Conservation (phyloP, 2,113 vertebrate species). For the Vulpes lagopus region DNA sequence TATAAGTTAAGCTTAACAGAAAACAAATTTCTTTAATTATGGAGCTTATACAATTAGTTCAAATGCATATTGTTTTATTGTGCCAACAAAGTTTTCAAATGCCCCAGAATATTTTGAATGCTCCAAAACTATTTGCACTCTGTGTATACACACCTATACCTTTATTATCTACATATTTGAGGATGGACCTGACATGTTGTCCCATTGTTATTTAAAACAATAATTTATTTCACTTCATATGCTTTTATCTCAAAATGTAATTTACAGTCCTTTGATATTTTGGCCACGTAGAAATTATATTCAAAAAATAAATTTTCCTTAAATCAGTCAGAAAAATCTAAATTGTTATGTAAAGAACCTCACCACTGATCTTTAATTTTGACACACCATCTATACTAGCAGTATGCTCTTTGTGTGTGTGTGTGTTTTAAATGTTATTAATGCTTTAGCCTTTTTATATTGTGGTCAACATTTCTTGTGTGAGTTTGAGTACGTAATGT, state of each 20-base stretch:
- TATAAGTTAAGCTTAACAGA: neutral
- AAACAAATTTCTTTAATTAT: neutral
- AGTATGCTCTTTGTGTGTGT: neutral
- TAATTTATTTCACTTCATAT: neutral
- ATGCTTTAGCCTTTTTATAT: neutral
- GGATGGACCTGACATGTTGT: neutral
- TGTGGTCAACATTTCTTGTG: neutral
- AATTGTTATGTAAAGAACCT: neutral
- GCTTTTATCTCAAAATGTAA: slow-evolving; percentile 3
- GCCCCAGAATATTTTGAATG: neutral
- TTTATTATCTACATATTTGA: neutral
- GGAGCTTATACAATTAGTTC: slow-evolving; percentile 56
- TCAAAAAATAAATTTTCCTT: slow-evolving; percentile 18
- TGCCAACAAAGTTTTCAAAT: slow-evolving; percentile 23
- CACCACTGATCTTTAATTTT: slow-evolving; percentile 24
- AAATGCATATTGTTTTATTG: neutral
- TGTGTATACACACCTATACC: neutral
- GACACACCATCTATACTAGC: neutral
- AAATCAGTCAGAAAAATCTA: neutral
- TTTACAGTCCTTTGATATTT: neutral
- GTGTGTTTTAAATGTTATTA: neutral
- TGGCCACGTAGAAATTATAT: neutral
- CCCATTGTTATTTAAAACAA: neutral
- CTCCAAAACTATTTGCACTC: neutral
- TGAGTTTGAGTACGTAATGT: neutral